Conservation (phyloP, 2,113 vertebrate species). For the Vicugna pacos region DNA sequence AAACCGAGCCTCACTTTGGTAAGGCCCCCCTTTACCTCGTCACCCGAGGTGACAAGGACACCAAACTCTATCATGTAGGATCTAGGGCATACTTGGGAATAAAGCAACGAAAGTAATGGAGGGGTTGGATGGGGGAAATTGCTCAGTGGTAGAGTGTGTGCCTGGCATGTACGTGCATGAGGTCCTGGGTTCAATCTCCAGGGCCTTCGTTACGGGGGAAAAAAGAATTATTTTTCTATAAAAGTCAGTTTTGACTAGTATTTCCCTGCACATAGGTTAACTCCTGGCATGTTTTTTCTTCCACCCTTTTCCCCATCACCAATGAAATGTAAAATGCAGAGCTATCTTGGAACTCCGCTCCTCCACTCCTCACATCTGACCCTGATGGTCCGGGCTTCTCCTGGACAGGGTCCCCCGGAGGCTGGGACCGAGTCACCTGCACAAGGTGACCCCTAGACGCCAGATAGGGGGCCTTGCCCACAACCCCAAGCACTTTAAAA, state of each 20-base stretch:
- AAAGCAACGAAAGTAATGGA: neutral
- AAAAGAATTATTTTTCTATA: neutral
- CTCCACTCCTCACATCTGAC: neutral
- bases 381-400: neutral
- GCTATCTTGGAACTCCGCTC: neutral
- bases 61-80: neutral
- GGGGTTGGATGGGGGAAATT: too few relatives aligned
- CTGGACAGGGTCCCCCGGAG: neutral
- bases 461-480: too few relatives aligned
- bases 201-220: too few relatives aligned
- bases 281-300: neutral
- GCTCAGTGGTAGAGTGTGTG: too few relatives aligned
- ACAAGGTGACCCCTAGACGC: fast-evolving
- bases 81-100: neutral
- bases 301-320: neutral
- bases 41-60: fast-evolving
- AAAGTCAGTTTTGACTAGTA: neutral
- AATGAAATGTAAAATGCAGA: fast-evolving
- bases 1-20: neutral
- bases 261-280: fast-evolving
- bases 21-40: neutral
- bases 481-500: neutral
- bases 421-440: neutral
- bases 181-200: too few relatives aligned
- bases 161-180: too few relatives aligned